A percentile compares a stretch with the other conserved stretches of the same genome.
phyloP scores from a whole-genome alignment of 2,888 invertebrate genomes.

The Anthophora plumipes region DNA sequence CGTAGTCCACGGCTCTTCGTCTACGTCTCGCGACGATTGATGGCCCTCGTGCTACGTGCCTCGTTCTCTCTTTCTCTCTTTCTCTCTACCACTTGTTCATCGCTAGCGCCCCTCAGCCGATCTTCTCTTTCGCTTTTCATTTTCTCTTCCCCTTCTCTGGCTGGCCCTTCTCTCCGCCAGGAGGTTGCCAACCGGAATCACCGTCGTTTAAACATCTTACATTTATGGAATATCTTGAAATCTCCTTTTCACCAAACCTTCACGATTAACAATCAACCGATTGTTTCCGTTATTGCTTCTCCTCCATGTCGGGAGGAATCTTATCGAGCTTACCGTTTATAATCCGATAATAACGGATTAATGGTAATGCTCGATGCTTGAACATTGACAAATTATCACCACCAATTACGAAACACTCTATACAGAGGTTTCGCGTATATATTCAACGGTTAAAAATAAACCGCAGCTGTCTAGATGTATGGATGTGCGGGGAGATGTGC shows the following conservation, averaged over 20 bases:
- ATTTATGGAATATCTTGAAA: constrained; percentile 83
- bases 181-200: constrained; percentile 56
- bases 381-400: constrained; percentile 53
- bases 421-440: neutral
- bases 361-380: constrained; percentile 23
- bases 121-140: neutral
- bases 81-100: neutral
- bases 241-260: constrained; percentile 71
- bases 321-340: constrained; percentile 40
- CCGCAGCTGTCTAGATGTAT: neutral
- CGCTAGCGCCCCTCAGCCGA: neutral
- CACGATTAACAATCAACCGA: constrained; percentile 75
- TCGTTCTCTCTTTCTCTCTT: constrained; percentile 40
- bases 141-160: constrained; percentile 2
- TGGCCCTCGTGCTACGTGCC: constrained; percentile 77
- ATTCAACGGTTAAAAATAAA: neutral
- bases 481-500: too few species aligned
- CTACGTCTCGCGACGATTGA: constrained; percentile 83
- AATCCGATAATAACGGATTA: constrained; percentile 48
- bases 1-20: constrained; percentile 81
- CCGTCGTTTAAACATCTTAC: constrained; percentile 75
- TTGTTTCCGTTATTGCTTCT: constrained; percentile 67
- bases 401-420: too few species aligned
- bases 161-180: too few species aligned
- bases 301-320: constrained; percentile 56